These are phyloP conservation scores for Parus major DNA, from an alignment of 2,113 vertebrate genomes.

Conservation along the genomic window DNA sequence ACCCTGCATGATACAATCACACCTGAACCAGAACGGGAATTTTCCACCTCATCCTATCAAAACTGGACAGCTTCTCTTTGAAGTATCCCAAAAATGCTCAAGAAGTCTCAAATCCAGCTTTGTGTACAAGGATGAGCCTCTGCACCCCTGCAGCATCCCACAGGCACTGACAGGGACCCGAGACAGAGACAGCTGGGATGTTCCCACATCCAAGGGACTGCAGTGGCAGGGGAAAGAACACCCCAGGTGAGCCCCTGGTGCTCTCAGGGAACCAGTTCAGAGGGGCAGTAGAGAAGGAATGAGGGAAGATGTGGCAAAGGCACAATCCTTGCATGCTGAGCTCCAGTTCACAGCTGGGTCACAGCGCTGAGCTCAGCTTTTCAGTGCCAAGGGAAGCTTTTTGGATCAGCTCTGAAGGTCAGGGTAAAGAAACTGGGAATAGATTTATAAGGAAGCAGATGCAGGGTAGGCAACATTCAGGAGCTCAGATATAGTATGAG, in stretches of 20 bases:
- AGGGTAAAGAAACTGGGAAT: background rate
- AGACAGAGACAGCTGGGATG: background rate
- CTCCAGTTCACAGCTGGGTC: background rate
- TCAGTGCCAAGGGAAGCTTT: background rate
- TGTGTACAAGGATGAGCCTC: background rate
- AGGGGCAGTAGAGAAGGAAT: background rate
- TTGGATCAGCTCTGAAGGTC: background rate
- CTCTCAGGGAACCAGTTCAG: background rate
- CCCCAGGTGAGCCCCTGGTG: background rate
- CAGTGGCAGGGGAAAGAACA: background rate
- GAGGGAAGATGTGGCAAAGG: rapidly evolving
- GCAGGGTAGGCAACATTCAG: background rate
- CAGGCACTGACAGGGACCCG: rapidly evolving
- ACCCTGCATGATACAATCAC: rapidly evolving
- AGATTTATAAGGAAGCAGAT: background rate
- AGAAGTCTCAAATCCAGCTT: background rate
- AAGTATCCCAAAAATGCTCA: background rate
- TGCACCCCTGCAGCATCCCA: rapidly evolving
- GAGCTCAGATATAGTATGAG: background rate
- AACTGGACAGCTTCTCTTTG: background rate
- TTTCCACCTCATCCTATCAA: background rate
- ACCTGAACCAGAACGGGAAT: background rate
- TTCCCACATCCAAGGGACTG: background rate
- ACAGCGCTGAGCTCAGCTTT: background rate
- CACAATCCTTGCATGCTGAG: background rate